Conservation (phyloP, 2,888 invertebrate genomes). For the Tanypteryx hageni region DNA sequence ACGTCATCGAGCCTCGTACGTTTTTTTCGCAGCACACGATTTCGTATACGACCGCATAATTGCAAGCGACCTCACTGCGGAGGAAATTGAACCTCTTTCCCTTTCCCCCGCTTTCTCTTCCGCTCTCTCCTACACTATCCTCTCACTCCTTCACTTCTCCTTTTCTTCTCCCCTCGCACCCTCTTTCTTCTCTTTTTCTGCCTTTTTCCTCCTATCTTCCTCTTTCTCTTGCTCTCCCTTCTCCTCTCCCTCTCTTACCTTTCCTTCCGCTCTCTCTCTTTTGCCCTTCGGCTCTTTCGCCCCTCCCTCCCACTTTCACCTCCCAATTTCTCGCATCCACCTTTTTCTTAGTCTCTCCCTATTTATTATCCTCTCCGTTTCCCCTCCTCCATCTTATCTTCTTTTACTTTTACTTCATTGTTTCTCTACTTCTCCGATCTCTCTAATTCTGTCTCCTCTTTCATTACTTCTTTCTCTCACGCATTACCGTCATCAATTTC, state of each 20-base stretch:
- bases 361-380: no score
- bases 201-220: not conserved
- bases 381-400: no score
- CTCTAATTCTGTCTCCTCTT: no score
- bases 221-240: not conserved
- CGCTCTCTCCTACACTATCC: not conserved
- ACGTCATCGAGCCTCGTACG: constrained; percentile 30
- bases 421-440: no score
- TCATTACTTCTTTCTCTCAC: no score
- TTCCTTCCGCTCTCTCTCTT: not conserved
- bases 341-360: no score
- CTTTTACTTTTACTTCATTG: no score
- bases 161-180: not conserved
- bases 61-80: not conserved
- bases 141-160: not conserved
- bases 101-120: not conserved
- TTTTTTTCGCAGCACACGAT: constrained; percentile 19
- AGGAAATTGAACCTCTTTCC: not conserved
- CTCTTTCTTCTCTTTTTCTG: not conserved
- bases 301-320: not conserved
- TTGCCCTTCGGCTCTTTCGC: not conserved
- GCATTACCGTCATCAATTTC: no score
- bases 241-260: not conserved
- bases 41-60: constrained; percentile 38
- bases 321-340: no score